These are phyloP conservation scores for Ruditapes philippinarum DNA, from an alignment of 1,140 invertebrate species.

Conservation along the genomic window DNA sequence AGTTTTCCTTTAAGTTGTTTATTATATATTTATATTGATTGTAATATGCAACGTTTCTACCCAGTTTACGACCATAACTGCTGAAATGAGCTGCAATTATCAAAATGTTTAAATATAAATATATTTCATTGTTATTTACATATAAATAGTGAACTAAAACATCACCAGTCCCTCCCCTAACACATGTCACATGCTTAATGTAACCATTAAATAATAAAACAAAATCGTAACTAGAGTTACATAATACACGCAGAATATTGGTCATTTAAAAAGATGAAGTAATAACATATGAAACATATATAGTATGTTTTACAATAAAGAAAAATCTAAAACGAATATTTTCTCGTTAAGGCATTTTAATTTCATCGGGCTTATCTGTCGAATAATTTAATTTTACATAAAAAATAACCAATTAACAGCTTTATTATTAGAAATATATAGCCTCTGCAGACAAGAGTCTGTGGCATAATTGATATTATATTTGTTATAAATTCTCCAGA, in stretches of 20 bases:
- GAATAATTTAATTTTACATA: too few species aligned
- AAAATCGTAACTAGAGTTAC: not conserved
- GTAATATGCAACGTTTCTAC: slow-evolving; percentile 14
- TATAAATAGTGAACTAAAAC: slow-evolving; percentile 27
- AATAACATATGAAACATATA: not conserved
- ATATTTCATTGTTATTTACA: slow-evolving; percentile 42
- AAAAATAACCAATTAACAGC: too few species aligned
- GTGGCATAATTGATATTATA: too few species aligned
- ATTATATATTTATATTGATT: too few species aligned
- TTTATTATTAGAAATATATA: too few species aligned
- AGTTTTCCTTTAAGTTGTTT: too few species aligned
- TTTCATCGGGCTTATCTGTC: too few species aligned
- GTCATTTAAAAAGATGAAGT: not conserved
- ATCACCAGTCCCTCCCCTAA: not conserved
- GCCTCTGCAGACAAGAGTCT: too few species aligned
- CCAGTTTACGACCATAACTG: not conserved
- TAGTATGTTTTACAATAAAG: not conserved
- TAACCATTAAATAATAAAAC: not conserved
- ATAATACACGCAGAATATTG: not conserved
- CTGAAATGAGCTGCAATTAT: not conserved
- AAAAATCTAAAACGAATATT: not conserved
- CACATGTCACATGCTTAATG: not conserved
- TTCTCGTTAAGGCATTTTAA: too few species aligned
- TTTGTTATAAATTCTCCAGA: too few species aligned
- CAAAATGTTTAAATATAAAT: slow-evolving; percentile 36